A percentile compares a stretch with the other conserved stretches of the same genome.
These are phyloP conservation scores for Ooceraea biroi DNA, from an alignment of 1,140 invertebrate species.

Conservation along the genomic window DNA sequence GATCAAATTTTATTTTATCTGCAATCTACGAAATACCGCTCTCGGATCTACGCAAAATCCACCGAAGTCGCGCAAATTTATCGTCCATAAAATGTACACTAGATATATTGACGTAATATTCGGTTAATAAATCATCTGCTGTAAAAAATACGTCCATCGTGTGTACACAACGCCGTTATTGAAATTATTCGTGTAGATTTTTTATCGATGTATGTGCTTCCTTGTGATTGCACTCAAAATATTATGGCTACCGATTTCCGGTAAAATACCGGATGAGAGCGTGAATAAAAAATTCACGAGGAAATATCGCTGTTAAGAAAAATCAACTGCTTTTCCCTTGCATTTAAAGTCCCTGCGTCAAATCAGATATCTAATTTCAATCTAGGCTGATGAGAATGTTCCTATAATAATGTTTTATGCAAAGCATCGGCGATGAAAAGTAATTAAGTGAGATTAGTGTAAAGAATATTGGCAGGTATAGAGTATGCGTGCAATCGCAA, in stretches of 20 bases:
- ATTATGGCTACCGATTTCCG: constrained; percentile 44
- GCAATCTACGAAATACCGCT: constrained; percentile 55
- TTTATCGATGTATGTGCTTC: constrained; percentile 47
- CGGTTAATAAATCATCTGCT: constrained; percentile 62
- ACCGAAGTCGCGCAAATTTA: constrained; percentile 60
- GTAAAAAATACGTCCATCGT: constrained; percentile 55
- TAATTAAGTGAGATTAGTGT: background rate
- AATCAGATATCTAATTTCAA: background rate
- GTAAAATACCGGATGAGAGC: constrained; percentile 3
- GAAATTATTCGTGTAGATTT: constrained; percentile 62
- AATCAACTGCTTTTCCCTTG: background rate
- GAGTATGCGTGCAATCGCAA: constrained; percentile 20
- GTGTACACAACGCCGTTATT: constrained; percentile 60
- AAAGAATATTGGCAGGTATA: constrained; percentile 14
- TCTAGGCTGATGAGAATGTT: background rate
- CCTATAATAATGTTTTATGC: background rate
- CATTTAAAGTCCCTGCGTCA: background rate
- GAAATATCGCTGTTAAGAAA: constrained; percentile 28
- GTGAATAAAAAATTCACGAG: constrained; percentile 23
- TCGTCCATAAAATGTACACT: constrained; percentile 61
- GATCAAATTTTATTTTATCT: constrained; percentile 59
- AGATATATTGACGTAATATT: constrained; percentile 63
- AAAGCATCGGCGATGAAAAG: background rate
- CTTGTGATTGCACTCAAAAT: constrained; percentile 62
- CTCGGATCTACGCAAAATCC: constrained; percentile 55